Base-by-base conservation (phyloP, 2,113 vertebrate species). In the Nansenia antarctica region DNA sequence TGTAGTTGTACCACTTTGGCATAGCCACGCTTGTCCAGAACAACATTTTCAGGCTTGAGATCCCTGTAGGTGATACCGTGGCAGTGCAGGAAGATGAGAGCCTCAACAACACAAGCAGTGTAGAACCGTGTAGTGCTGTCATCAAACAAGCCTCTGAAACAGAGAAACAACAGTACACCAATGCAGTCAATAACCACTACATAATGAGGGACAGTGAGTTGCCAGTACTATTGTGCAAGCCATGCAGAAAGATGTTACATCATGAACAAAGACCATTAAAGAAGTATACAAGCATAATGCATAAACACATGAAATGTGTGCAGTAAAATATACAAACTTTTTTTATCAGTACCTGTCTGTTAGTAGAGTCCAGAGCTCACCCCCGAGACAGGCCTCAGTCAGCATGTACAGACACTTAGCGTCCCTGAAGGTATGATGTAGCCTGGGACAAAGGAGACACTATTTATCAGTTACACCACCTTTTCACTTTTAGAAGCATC, bases 11-110 rank as follows among this genome's bases (percentile, higher is more conserved):
- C 92, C 91, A 94, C 85, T 73, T 94, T 94, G 61, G 87, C 91
- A 26, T 92, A 92, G 76, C 92, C 92, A 0, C 67, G 82, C 53
- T 88, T 80, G 77, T 94, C 87, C 72, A 94, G 82, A 29, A 92
- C 59, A 20, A 93, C 86, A 62, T 92, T 92, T 69, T 92, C 92
- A 5, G 90, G 92, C 69, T 92, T 93, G 73, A 94, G 68, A 37
- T 93, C 92, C 81, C 93, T 87, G 57, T 92, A 91, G 70, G 90
- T 15, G 20, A 94, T 81, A 14, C 83, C 83, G 32, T 59, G 83
- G 27, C 53, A 11, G 52, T 92, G 89, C 35, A 94, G 89, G 78
- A 88, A 93, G 64, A 68, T 77, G 73, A 93, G 69, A 1, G 91
- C 93, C 76, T 93, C 90, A 2, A 88, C 70, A 24, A 91, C 89